Evolutionary conservation across 2,797 vertebrate genomes (phyloP).

Genomic region (Potorous gilbertii): DNA sequence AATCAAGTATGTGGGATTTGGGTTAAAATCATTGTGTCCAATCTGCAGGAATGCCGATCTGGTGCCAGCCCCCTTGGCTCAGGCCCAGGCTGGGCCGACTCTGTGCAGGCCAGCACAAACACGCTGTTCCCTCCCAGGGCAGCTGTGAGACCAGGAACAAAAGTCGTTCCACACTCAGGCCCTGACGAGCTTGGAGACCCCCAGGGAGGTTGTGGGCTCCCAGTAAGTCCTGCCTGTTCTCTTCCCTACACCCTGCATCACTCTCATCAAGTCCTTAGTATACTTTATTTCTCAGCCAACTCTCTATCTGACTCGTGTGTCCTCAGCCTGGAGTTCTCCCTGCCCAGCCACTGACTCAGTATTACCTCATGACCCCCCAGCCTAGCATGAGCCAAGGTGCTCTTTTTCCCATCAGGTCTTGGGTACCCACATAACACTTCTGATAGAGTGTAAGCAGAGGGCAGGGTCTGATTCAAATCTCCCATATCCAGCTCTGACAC

Average conservation of each 20-base stretch:
- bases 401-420: slow-evolving; percentile 12
- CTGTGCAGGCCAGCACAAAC: slow-evolving; percentile 87
- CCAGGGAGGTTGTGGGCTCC: slow-evolving; percentile 47
- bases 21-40: slow-evolving; percentile 93
- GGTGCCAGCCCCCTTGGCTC: slow-evolving; percentile 93
- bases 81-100: slow-evolving; percentile 89
- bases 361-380: neutral
- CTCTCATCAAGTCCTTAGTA: slow-evolving; percentile 15
- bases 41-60: slow-evolving; percentile 93
- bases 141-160: slow-evolving; percentile 84
- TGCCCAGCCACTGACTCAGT: neutral
- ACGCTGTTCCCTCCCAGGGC: slow-evolving; percentile 87
- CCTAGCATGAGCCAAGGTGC: neutral
- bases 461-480: neutral
- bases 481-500: neutral
- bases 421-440: neutral
- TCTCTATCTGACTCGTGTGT: neutral
- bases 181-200: slow-evolving; percentile 62
- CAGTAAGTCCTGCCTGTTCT: slow-evolving; percentile 1
- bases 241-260: slow-evolving; percentile 49
- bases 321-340: neutral
- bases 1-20: slow-evolving; percentile 97
- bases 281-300: neutral
- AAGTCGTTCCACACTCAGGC: slow-evolving; percentile 74
- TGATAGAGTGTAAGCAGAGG: neutral